phyloP scores from a whole-genome alignment of 2,113 vertebrate species.

The Vombatus ursinus region DNA sequence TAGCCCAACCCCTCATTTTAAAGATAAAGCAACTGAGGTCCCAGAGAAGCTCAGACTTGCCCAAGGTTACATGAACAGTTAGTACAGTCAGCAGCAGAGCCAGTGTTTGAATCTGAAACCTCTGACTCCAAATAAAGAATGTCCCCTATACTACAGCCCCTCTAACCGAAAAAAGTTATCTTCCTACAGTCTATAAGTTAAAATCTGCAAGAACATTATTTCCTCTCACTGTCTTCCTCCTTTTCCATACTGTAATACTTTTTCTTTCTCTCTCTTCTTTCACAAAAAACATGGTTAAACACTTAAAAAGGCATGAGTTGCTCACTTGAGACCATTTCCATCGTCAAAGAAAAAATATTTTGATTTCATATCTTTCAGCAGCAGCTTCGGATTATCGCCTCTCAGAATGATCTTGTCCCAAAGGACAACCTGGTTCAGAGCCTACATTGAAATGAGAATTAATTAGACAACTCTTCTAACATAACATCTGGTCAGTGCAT shows the following conservation, averaged over 20 bases:
- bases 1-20: neutral
- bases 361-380: conserved; percentile 94
- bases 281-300: neutral
- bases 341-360: conserved; percentile 99
- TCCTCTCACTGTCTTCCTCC: neutral
- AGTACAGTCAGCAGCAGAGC: too few relatives aligned
- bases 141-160: neutral
- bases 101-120: neutral
- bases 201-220: neutral
- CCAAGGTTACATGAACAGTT: neutral
- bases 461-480: conserved; percentile 50
- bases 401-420: conserved; percentile 98
- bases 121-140: neutral
- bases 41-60: neutral
- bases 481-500: conserved; percentile 32
- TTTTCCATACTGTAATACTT: neutral
- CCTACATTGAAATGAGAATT: conserved; percentile 81
- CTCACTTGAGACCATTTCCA: conserved; percentile 97
- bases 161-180: neutral
- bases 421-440: conserved; percentile 97
- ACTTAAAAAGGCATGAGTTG: conserved; percentile 53
- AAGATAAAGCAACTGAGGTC: neutral
- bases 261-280: conserved; percentile 6
- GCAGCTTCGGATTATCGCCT: conserved; percentile 93
- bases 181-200: neutral